Evolutionary conservation across 2,113 vertebrate species (phyloP).

Genomic region (Mixornis gularis): DNA sequence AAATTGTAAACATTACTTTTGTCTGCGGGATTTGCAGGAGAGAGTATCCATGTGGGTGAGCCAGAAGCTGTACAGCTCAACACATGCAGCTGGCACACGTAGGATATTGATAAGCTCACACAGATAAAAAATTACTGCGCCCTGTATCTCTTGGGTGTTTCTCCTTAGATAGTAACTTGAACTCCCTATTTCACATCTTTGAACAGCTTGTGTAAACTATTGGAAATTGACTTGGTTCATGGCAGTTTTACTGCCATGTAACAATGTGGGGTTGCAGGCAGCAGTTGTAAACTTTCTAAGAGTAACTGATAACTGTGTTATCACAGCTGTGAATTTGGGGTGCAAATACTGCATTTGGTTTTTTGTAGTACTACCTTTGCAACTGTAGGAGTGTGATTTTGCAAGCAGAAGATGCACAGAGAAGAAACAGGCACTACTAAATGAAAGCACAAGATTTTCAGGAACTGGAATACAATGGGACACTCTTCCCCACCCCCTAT

Average conservation of each 20-base stretch:
- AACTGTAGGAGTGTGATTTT: neutral
- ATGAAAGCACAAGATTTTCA: neutral
- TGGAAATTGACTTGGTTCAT: neutral
- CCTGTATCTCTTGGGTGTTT: neutral
- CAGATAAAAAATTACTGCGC: neutral
- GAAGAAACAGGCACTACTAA: neutral
- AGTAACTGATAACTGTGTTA: neutral
- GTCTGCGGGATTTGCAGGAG: neutral
- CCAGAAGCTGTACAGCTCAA: accelerated
- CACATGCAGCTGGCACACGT: accelerated
- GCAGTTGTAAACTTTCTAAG: neutral
- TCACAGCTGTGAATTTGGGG: neutral
- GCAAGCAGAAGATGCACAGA: neutral
- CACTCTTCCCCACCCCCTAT: neutral
- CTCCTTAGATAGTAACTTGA: neutral
- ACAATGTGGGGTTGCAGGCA: neutral
- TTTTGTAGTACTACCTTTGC: neutral
- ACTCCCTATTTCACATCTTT: neutral
- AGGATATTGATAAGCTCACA: neutral
- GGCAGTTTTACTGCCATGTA: neutral
- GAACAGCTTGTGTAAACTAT: neutral
- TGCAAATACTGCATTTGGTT: neutral
- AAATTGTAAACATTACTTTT: neutral
- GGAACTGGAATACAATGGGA: neutral
- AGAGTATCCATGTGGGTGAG: neutral